These are phyloP conservation scores for Pseudococcus viburni DNA, from an alignment of 2,888 invertebrate species.

Conservation along the genomic window DNA sequence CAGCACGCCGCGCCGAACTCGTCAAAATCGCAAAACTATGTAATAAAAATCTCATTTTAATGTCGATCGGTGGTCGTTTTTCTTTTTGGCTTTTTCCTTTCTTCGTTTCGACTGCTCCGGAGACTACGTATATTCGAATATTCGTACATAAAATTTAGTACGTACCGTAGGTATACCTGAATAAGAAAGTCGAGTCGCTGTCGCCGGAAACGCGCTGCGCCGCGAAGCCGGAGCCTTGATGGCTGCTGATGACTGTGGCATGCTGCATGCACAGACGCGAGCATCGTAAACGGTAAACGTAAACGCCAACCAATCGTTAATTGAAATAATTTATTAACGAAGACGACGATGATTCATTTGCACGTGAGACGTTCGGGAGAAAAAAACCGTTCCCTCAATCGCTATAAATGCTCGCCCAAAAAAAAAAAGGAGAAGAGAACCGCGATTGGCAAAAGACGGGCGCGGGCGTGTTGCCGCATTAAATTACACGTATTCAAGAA, in stretches of 20 bases:
- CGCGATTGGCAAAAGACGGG: too few relatives aligned
- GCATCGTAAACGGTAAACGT: background rate
- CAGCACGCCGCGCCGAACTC: background rate
- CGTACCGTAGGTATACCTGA: background rate
- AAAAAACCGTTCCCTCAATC: too few relatives aligned
- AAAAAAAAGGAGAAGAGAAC: too few relatives aligned
- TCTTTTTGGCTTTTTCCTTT: background rate
- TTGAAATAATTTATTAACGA: slow-evolving; percentile 28
- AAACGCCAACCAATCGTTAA: background rate
- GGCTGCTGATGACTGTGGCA: background rate
- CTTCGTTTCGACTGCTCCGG: background rate
- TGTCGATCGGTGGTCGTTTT: background rate
- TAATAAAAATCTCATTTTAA: slow-evolving; percentile 6
- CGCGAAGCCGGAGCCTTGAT: background rate
- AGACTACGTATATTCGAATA: background rate
- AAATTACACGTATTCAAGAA: too few relatives aligned
- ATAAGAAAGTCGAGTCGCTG: background rate
- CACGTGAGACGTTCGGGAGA: too few relatives aligned
- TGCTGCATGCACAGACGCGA: background rate
- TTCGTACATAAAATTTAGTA: background rate
- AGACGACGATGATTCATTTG: background rate
- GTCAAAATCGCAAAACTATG: background rate
- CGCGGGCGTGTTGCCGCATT: too few relatives aligned
- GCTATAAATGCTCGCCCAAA: too few relatives aligned
- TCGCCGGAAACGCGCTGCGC: background rate